Percentiles rank a stretch among this genome's conserved stretches.
Conservation (phyloP, 2,113 vertebrate genomes). For the Paraplagusia blochii region DNA sequence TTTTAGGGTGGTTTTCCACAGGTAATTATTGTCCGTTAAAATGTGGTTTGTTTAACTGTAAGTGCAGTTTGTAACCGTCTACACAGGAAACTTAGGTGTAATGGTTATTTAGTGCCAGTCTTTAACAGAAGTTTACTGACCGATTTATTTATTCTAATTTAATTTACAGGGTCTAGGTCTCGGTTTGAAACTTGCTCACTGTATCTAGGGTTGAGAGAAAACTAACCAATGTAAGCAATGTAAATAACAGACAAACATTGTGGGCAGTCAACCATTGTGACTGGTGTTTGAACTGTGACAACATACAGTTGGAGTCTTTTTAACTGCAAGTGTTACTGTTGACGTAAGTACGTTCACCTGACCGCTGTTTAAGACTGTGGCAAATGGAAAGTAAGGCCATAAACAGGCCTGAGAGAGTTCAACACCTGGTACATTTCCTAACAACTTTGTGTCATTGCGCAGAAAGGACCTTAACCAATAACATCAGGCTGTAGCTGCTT, state of each 20-base stretch:
- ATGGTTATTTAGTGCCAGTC: neutral
- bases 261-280: fast-evolving
- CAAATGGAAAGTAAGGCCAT: neutral
- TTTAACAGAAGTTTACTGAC: neutral
- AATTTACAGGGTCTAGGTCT: too few relatives aligned
- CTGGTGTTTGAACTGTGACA: neutral
- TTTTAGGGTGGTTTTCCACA: too few relatives aligned
- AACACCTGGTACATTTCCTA: constrained; percentile 14
- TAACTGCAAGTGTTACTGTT: neutral
- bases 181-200: too few relatives aligned
- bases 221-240: neutral
- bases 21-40: neutral
- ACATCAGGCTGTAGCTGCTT: neutral
- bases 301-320: neutral
- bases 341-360: constrained; percentile 2
- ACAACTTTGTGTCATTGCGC: constrained; percentile 20
- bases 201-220: too few relatives aligned
- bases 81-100: neutral
- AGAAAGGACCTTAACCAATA: constrained; percentile 10
- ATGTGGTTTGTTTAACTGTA: neutral
- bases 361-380: neutral
- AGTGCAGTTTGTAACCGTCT: neutral
- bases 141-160: too few relatives aligned
- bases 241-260: neutral
- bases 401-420: neutral